These are phyloP conservation scores for Anguilla rostrata DNA, from an alignment of 2,113 vertebrate species.

Conservation along the genomic window DNA sequence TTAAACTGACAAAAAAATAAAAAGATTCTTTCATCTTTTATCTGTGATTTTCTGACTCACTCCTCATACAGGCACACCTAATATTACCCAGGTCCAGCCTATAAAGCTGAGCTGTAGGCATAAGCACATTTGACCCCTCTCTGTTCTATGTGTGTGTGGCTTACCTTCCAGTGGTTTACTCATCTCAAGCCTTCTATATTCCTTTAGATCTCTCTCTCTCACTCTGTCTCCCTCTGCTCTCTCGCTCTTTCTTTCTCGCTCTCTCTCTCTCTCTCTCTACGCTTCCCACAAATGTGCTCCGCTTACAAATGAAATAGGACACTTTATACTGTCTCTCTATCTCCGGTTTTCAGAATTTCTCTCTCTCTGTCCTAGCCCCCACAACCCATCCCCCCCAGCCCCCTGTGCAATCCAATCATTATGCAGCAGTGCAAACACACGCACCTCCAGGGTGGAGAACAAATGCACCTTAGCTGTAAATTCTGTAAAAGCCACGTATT, in stretches of 20 bases:
- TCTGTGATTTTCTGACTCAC: conserved; percentile 3
- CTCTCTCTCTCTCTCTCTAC: conserved; percentile 7
- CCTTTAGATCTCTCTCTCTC: neutral
- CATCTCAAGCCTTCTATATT: neutral
- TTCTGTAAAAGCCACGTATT: neutral
- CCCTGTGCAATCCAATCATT: conserved; percentile 1
- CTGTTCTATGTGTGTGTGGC: neutral
- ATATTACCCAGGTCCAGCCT: neutral
- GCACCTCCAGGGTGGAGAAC: neutral
- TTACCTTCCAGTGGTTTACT: neutral
- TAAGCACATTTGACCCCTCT: neutral
- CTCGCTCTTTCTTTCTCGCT: neutral
- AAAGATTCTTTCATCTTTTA: conserved; percentile 2
- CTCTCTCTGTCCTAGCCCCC: neutral
- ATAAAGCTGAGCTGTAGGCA: neutral
- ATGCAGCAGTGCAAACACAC: neutral
- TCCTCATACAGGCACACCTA: neutral
- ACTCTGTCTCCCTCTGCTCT: neutral
- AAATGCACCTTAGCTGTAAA: neutral
- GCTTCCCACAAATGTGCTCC: conserved; percentile 28
- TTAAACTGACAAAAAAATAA: neutral
- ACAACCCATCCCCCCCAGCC: neutral
- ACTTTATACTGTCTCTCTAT: neutral
- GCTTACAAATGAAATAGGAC: conserved; percentile 32
- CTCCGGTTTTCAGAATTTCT: neutral